A percentile compares a stretch with the other conserved stretches of the same genome.
phyloP scores from a whole-genome alignment of 2,113 vertebrate genomes.

The Dasypus novemcinctus region DNA sequence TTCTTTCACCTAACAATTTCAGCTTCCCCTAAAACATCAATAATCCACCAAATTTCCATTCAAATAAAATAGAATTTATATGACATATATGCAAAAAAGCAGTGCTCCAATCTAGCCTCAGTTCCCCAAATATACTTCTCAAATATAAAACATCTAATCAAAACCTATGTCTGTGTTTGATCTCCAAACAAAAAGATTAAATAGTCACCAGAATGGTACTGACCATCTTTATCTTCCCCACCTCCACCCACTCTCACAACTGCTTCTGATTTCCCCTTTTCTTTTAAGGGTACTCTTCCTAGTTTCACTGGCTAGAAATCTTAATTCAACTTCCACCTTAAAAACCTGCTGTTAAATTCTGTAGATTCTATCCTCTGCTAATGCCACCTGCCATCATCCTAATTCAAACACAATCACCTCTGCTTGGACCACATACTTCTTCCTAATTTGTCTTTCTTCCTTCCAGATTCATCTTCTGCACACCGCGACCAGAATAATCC shows the following conservation, averaged over 20 bases:
- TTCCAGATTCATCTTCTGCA: slow-evolving; percentile 15
- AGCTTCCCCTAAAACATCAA: neutral
- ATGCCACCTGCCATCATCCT: neutral
- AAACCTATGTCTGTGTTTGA: slow-evolving; percentile 6
- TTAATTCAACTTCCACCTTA: neutral
- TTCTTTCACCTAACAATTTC: slow-evolving; percentile 33
- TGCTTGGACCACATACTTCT: neutral
- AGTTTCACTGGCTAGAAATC: slow-evolving; percentile 29
- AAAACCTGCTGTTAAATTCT: slow-evolving; percentile 25
- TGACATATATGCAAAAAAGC: neutral
- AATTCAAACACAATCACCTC: neutral
- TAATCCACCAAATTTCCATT: slow-evolving; percentile 23
- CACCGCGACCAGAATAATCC: neutral
- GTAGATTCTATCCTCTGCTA: neutral
- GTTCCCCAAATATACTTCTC: neutral
- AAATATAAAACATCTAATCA: slow-evolving; percentile 44
- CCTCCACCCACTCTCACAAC: neutral
- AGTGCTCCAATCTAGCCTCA: neutral
- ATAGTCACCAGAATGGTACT: slow-evolving; percentile 8
- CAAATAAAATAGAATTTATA: slow-evolving; percentile 8
- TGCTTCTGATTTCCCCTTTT: neutral
- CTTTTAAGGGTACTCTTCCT: neutral
- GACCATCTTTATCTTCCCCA: neutral
- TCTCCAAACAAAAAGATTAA: slow-evolving; percentile 10
- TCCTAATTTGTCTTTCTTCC: neutral